phyloP scores from a whole-genome alignment of 53 echinoderm and acorn worm genomes.

The Henricia sp. region DNA sequence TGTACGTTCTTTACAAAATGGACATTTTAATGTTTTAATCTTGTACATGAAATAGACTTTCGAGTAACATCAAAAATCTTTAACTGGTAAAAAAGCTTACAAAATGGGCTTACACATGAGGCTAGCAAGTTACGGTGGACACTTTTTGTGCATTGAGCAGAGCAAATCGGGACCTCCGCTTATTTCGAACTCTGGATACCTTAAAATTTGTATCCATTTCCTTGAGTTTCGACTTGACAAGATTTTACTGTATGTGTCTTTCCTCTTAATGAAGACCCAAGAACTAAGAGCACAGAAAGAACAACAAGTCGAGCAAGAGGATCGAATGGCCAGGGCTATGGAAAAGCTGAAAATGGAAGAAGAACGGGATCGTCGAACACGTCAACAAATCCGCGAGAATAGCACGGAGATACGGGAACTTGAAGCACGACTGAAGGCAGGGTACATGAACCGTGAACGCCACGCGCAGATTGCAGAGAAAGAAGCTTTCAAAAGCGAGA shows the following conservation, averaged over 20 bases:
- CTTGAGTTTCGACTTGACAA: no score
- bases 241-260: background rate
- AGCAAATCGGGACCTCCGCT: no score
- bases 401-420: constrained; percentile 90
- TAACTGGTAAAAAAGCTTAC: no score
- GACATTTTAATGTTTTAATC: no score
- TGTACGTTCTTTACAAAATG: no score
- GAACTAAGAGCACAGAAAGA: constrained; percentile 73
- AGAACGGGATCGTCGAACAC: constrained; percentile 78
- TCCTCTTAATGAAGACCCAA: background rate
- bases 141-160: no score
- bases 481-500: constrained; percentile 85
- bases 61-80: no score
- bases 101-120: no score
- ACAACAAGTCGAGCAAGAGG: constrained; percentile 92
- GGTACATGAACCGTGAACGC: constrained; percentile 93
- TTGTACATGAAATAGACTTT: no score
- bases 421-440: constrained; percentile 82
- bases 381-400: constrained; percentile 96
- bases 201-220: no score
- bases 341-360: constrained; percentile 76
- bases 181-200: no score
- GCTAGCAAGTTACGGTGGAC: no score
- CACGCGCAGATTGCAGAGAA: constrained; percentile 98
- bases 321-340: constrained; percentile 81